These are phyloP conservation scores for Drosophila kurseongensis DNA, from an alignment of 1,140 invertebrate genomes.

Conservation along the genomic window DNA sequence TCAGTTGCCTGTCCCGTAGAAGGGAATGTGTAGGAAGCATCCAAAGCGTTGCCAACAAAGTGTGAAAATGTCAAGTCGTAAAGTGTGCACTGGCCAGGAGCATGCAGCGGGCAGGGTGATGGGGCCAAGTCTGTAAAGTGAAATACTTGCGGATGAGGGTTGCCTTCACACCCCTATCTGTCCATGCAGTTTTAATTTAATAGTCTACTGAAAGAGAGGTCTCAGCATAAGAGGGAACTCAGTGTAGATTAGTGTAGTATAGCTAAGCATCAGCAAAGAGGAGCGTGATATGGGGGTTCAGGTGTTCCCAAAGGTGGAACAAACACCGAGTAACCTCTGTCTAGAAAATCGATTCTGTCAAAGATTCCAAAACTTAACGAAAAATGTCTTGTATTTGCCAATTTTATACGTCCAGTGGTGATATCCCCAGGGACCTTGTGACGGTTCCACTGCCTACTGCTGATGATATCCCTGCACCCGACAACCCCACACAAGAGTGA, in stretches of 20 bases:
- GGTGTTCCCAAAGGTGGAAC: neutral
- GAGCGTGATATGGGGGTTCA: neutral
- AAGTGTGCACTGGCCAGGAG: conserved; percentile 55
- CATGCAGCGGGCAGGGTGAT: neutral
- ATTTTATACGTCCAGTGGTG: conserved; percentile 17
- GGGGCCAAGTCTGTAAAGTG: conserved; percentile 18
- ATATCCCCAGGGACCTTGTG: neutral
- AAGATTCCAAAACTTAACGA: neutral
- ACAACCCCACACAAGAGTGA: neutral
- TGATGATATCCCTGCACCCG: neutral
- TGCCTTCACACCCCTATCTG: conserved; percentile 12
- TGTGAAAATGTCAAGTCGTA: conserved; percentile 85
- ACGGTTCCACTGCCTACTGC: conserved; percentile 2
- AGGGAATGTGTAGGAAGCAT: conserved; percentile 22
- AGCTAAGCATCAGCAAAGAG: no score
- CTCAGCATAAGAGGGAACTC: neutral
- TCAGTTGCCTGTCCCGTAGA: conserved; percentile 28
- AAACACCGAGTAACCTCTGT: conserved; percentile 9
- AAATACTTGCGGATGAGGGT: conserved; percentile 9
- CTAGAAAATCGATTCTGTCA: neutral
- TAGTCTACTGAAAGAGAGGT: conserved; percentile 6
- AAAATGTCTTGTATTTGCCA: conserved; percentile 70
- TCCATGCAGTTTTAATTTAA: conserved; percentile 42
- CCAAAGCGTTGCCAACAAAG: conserved; percentile 75
- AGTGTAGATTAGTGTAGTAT: neutral